Conservation (phyloP, 2,113 vertebrate genomes). For the Pygathrix nemaeus region DNA sequence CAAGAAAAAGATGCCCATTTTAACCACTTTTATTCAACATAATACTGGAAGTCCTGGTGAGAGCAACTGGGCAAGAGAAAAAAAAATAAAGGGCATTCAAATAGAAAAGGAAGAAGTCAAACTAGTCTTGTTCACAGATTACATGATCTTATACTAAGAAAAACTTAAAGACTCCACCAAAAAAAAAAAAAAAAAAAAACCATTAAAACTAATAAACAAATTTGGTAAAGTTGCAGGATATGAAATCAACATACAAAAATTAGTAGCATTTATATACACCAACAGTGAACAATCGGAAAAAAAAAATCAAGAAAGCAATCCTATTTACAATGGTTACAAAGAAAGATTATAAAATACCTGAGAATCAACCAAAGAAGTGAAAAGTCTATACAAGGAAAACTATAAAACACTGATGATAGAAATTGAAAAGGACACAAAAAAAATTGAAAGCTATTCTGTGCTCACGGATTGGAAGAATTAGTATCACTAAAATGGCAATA, state of each 20-base stretch:
- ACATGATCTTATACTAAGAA: background rate
- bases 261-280: background rate
- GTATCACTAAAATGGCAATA: background rate
- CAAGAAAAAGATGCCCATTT: background rate
- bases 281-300: background rate
- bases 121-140: background rate
- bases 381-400: background rate
- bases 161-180: background rate
- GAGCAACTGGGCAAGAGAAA: background rate
- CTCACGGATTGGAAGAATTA: background rate
- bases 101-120: background rate
- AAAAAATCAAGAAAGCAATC: background rate
- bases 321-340: background rate
- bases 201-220: background rate
- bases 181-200: background rate
- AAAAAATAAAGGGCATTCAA: background rate
- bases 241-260: background rate
- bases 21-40: background rate
- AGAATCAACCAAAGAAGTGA: background rate
- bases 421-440: background rate
- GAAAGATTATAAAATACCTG: background rate
- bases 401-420: background rate
- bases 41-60: background rate
- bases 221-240: background rate
- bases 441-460: background rate